phyloP scores from a whole-genome alignment of 2,113 vertebrate species.

The Chinchilla lanigera region DNA sequence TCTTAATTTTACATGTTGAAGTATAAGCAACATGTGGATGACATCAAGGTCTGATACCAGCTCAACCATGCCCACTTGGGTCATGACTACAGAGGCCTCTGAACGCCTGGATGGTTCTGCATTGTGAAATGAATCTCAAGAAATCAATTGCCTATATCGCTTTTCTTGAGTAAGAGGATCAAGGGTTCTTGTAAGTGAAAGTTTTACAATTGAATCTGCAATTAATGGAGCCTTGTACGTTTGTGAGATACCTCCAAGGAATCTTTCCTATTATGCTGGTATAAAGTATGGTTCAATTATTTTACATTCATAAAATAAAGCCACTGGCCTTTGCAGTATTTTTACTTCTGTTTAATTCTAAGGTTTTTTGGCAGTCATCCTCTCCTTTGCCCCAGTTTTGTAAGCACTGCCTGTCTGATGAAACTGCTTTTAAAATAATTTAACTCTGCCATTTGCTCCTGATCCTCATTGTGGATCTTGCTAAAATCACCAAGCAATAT shows the following conservation, averaged over 20 bases:
- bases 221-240: background rate
- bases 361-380: background rate
- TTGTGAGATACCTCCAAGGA: background rate
- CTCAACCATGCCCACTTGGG: background rate
- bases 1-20: background rate
- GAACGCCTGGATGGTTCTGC: background rate
- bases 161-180: background rate
- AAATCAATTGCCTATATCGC: background rate
- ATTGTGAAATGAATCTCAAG: background rate
- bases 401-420: background rate
- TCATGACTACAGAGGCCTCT: background rate
- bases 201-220: background rate
- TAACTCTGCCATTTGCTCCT: background rate
- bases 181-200: background rate
- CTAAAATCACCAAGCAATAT: background rate
- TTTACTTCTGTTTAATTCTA: background rate
- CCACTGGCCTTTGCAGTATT: background rate
- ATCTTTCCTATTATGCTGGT: background rate
- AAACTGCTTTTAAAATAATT: background rate
- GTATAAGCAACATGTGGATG: background rate
- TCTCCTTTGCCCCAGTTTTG: background rate
- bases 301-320: background rate
- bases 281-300: background rate
- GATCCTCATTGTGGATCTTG: background rate
- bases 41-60: background rate